Base-by-base conservation (phyloP, 2,888 invertebrate species). In the Eugnorisma glareosa region DNA sequence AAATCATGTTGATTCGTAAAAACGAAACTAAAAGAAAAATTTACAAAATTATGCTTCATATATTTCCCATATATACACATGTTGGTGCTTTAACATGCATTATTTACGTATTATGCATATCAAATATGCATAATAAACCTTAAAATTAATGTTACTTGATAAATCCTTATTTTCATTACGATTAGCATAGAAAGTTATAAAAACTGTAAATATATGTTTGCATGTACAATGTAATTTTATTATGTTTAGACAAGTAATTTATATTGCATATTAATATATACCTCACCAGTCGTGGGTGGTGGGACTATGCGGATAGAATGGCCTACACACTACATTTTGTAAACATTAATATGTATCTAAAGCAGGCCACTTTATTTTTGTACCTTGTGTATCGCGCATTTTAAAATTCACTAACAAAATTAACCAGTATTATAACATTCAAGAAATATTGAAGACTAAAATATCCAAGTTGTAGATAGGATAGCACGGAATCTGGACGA, bases 61-160 rank as follows among this genome's bases (percentile, higher is more conserved):
- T 91, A 90, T 92, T 91, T 91, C 89, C 89, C 87, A 87, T 90
- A 89, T 82, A 64, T 88, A 92, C 87, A 93, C 87, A 90, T 90
- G 88, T 93, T 93, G 95, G 95, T 95, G 95, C 94, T 95, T 94
- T 89, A 91, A 88, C 88, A 91, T 92, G 91, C 91, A 91, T 92
- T 92, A 83, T 89, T 90, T 88, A 90, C 85, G 81, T 83, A 86
- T 80, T 89, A 89, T 91, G 94, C 94, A 92, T 94, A 94, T 94
- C 75, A 92, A 92, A 94, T 93, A 92, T 93, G 94, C 91, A 92
- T 90, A 87, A 75, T 83, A 75, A 87, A 84, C 87, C 82, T 89
- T 91, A 86, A 90, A 90, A 88, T 91, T 91, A 91, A 92, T 90
- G 92, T 94, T 93, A 93, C 86, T 89, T 88, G 89, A 91, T 88